Percentiles rank a stretch among this genome's conserved stretches.
Evolutionary conservation across 2,888 invertebrate species (phyloP).

Genomic region (Erebia aethiops): DNA sequence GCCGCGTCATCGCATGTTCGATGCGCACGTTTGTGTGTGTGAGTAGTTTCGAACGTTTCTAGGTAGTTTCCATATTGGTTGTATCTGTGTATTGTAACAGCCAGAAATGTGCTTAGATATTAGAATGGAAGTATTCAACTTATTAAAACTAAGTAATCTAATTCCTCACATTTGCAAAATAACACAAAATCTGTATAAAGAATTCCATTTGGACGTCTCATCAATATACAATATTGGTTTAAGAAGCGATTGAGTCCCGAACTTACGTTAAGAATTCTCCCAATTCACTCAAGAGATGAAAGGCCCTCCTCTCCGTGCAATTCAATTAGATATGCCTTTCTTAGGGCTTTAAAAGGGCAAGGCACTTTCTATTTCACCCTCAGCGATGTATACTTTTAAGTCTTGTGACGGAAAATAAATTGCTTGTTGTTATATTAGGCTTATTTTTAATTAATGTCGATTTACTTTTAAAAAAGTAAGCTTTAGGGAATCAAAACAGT

Average conservation of each 20-base stretch:
- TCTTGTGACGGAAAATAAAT: constrained; percentile 4
- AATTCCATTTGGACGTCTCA: constrained; percentile 6
- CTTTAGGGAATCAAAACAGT: background rate
- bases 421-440: constrained; percentile 4
- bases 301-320: constrained; percentile 26
- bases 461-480: background rate
- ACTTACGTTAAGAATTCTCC: constrained; percentile 23
- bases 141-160: background rate
- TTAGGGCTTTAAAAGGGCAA: constrained; percentile 22
- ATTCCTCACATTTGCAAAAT: constrained; percentile 1
- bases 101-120: too few relatives aligned
- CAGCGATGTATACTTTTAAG: constrained; percentile 6
- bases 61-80: too few relatives aligned
- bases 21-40: too few relatives aligned
- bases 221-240: constrained; percentile 21
- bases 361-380: constrained; percentile 10
- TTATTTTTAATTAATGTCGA: background rate
- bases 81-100: too few relatives aligned
- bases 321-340: constrained; percentile 29
- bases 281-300: constrained; percentile 30
- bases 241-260: constrained; percentile 21
- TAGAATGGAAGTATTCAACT: background rate
- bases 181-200: background rate
- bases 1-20: too few relatives aligned
- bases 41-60: too few relatives aligned